These are phyloP conservation scores for Sipha maydis DNA, from an alignment of 2,888 invertebrate species.

Conservation along the genomic window DNA sequence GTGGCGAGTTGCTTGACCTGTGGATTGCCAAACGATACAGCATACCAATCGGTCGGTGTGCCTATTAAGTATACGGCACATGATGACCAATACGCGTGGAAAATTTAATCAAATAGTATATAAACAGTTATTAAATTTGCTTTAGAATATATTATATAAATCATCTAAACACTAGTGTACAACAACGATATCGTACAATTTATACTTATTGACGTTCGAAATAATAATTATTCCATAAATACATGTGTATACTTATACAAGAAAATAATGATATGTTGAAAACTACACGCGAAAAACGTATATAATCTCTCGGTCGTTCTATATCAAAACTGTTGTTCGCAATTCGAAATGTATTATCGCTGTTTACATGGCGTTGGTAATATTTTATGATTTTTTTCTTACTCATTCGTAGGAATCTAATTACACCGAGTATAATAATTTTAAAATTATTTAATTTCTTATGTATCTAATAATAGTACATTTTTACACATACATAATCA, in stretches of 20 bases:
- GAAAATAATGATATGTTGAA: neutral
- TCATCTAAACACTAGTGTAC: neutral
- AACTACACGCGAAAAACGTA: neutral
- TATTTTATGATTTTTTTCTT: neutral
- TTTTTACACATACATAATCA: neutral
- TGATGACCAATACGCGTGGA: neutral
- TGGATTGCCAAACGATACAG: slow-evolving; percentile 34
- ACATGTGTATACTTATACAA: neutral
- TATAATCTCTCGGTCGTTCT: neutral
- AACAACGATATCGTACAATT: neutral
- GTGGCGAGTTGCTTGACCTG: slow-evolving; percentile 53
- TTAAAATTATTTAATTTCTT: neutral
- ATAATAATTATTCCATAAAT: neutral
- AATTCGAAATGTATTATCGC: neutral
- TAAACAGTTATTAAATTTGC: neutral
- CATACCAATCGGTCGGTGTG: slow-evolving; percentile 27
- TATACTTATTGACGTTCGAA: neutral
- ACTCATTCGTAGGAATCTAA: neutral
- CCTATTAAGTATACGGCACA: slow-evolving; percentile 16
- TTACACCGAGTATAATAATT: neutral
- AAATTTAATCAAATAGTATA: slow-evolving; percentile 22
- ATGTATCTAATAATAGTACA: neutral
- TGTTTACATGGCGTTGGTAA: too few species aligned
- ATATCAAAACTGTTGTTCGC: neutral
- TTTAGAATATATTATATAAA: neutral